These are phyloP conservation scores for Aptenodytes patagonicus DNA, from an alignment of 2,113 vertebrate genomes.

Conservation along the genomic window DNA sequence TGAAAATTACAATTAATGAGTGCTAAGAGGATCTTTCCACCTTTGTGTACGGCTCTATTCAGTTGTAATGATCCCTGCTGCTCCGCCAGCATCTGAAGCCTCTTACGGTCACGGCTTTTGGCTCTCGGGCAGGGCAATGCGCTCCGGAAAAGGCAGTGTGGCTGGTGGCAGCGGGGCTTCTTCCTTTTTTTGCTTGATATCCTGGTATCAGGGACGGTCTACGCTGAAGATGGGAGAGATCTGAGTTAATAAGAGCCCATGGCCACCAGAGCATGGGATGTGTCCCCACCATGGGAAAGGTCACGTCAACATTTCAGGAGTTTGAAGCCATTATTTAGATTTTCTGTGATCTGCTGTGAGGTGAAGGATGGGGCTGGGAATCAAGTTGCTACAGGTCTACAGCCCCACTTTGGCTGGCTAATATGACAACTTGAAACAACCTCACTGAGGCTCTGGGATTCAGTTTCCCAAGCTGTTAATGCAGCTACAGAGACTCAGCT, in stretches of 20 bases:
- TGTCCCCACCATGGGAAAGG: rapidly evolving
- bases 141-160: background rate
- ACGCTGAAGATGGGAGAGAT: background rate
- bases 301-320: background rate
- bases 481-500: background rate
- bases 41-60: slow-evolving; percentile 8
- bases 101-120: background rate
- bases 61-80: slow-evolving; percentile 12
- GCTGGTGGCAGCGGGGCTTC: background rate
- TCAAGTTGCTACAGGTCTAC: background rate
- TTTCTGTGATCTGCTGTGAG: background rate
- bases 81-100: background rate
- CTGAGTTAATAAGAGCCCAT: background rate
- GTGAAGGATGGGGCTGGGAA: background rate
- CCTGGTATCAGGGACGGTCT: background rate
- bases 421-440: background rate
- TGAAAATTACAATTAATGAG: slow-evolving; percentile 65
- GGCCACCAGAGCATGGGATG: background rate
- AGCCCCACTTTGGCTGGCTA: background rate
- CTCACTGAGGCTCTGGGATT: background rate
- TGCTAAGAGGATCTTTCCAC: slow-evolving; percentile 58
- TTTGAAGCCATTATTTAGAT: background rate
- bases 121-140: background rate
- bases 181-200: background rate
- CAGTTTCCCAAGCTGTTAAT: background rate